Base-by-base conservation (phyloP, 2,797 vertebrate species). In the Lycodopsis pacificus region DNA sequence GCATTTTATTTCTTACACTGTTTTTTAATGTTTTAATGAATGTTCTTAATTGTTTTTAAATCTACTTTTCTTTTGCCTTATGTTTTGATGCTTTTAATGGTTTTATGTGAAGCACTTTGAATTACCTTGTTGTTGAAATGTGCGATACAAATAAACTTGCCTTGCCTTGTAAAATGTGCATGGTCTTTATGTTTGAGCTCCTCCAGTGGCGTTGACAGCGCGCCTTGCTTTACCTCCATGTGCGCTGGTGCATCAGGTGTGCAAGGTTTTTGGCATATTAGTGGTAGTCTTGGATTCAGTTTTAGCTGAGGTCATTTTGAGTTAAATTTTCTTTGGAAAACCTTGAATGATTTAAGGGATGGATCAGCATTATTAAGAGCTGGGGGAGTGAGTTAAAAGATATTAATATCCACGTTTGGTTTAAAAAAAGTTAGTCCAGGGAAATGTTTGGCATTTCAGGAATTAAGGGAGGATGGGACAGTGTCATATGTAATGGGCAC, bases 371-470 rank as follows among this genome's bases (percentile, higher is more conserved):
- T 69, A 17, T 46, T 66, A 15, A 48, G 40, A 69, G 61, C 42
- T 25, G 40, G 51, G 48, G 20, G 49, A 62, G 15, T 2, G 38
- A 65, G 19, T 67, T 61, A 5, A 22, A 67, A 22, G 36, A 32
- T 44, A 71, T 8, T 48, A 42, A 63, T 30, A 8, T 48, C 40
- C 32, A 7, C 12, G 12, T 72, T 79, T 56, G 34, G 36, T 69
- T 76, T 53, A 10, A 20, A 66, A 66, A n/a, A 11, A 14, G 57
- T 36, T 74, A 69, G 25, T 51, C 72, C 56, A 25, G 42, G 34
- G 25, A 81, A 81, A 79, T 88, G 77, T 71, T 77, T 77, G 82
- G 80, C 74, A 91, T 93, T 83, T 85, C 13, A 80, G 74, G 77
- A 91, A 80, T 75, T 88, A 76, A 71, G 40, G 77, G 81, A 85